A percentile compares a stretch with the other conserved stretches of the same genome.
Conservation (phyloP, 2,797 vertebrate genomes). For the Sebastes vulpes region DNA sequence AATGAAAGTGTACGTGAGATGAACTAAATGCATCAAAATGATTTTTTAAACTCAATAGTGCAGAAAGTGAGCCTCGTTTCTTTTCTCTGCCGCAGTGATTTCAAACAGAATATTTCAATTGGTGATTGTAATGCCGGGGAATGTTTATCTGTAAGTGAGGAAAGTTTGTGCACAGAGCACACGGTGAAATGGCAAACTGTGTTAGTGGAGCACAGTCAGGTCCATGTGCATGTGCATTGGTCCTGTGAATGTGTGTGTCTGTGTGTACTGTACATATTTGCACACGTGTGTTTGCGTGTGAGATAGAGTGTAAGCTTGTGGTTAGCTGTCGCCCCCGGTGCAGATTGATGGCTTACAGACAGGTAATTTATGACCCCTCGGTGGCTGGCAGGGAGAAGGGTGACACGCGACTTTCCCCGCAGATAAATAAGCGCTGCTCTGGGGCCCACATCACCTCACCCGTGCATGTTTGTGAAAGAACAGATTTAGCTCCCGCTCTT, state of each 20-base stretch:
- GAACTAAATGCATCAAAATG: constrained; percentile 58
- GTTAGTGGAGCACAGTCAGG: constrained; percentile 28
- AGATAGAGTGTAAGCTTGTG: constrained; percentile 59
- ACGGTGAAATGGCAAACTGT: constrained; percentile 42
- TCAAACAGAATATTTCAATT: background rate
- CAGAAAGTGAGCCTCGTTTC: constrained; percentile 32
- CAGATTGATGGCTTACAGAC: constrained; percentile 81
- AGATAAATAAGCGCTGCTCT: constrained; percentile 79
- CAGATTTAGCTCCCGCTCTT: constrained; percentile 42
- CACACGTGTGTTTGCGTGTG: constrained; percentile 41
- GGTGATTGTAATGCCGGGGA: constrained; percentile 24
- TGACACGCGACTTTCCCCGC: constrained; percentile 75
- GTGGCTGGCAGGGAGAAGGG: constrained; percentile 66
- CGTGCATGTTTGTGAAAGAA: constrained; percentile 63
- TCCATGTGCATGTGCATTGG: background rate
- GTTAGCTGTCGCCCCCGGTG: constrained; percentile 60
- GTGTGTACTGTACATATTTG: constrained; percentile 59
- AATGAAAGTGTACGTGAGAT: constrained; percentile 52
- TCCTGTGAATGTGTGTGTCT: constrained; percentile 24
- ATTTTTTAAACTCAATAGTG: constrained; percentile 38
- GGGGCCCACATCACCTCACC: constrained; percentile 56
- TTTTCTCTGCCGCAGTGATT: constrained; percentile 12
- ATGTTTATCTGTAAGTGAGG: constrained; percentile 31
- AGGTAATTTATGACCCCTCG: constrained; percentile 85
- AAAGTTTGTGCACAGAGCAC: constrained; percentile 35